A percentile compares a stretch with the other conserved stretches of the same genome.
These are phyloP conservation scores for Halcyon malimbica DNA, from an alignment of 2,113 vertebrate genomes.

Conservation along the genomic window DNA sequence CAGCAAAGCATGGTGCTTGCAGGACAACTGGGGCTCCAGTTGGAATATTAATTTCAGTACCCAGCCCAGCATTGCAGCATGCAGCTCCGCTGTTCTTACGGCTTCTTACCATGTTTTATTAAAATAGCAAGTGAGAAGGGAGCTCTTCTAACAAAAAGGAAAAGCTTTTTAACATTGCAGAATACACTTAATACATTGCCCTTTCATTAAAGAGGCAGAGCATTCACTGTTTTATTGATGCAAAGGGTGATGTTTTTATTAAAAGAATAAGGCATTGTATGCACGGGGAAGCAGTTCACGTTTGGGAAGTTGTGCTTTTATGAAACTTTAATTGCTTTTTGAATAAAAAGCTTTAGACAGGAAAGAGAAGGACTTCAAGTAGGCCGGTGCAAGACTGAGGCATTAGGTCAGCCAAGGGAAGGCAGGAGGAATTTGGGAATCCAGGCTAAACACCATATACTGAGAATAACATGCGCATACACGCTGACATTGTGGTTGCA, in stretches of 20 bases:
- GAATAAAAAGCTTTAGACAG: not conserved
- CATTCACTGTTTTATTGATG: not conserved
- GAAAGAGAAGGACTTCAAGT: not conserved
- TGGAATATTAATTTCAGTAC: not conserved
- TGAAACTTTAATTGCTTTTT: conserved; percentile 9
- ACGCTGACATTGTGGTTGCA: not conserved
- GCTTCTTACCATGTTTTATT: conserved; percentile 6
- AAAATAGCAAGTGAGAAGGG: not conserved
- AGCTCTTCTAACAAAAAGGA: not conserved
- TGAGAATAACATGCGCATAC: fast-evolving
- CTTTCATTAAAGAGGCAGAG: not conserved
- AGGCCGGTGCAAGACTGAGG: not conserved
- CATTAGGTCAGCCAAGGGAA: not conserved
- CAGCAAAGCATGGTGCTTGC: fast-evolving
- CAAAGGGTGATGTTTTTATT: not conserved
- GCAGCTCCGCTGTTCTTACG: not conserved
- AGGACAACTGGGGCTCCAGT: not conserved
- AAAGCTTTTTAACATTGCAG: not conserved
- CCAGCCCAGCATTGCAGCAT: fast-evolving
- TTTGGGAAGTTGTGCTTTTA: not conserved
- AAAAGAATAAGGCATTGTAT: not conserved
- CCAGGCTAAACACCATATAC: too few species aligned
- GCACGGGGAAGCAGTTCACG: not conserved
- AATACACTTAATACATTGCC: not conserved
- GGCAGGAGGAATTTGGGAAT: not conserved